Percentiles rank a stretch among this genome's conserved stretches.
These are phyloP conservation scores for Drosophila acutilabella DNA, from an alignment of 2,888 invertebrate species.

Conservation along the genomic window DNA sequence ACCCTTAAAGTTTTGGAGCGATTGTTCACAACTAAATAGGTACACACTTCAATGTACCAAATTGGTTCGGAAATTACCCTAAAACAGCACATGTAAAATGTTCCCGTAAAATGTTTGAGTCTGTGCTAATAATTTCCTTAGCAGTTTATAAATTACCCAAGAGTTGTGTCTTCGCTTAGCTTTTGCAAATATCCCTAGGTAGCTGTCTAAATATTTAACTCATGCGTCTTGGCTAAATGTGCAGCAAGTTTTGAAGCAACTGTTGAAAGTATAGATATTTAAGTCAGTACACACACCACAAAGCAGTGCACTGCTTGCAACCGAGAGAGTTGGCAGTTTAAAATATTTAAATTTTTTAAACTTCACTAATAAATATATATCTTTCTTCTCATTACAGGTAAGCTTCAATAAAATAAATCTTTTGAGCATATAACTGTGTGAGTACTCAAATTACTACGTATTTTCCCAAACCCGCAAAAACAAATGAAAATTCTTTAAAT, in stretches of 20 bases:
- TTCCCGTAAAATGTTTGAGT: too few relatives aligned
- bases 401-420: slow-evolving; percentile 25
- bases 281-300: not conserved
- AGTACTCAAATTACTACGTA: slow-evolving; percentile 41
- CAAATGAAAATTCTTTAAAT: slow-evolving; percentile 23
- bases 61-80: too few relatives aligned
- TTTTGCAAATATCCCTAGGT: too few relatives aligned
- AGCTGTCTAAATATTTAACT: not conserved
- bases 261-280: not conserved
- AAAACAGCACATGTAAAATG: too few relatives aligned
- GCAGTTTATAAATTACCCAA: not conserved
- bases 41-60: not conserved
- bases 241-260: not conserved
- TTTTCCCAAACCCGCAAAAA: slow-evolving; percentile 21
- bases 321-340: too few relatives aligned
- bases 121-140: not conserved
- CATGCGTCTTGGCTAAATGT: not conserved
- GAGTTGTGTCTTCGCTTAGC: too few relatives aligned
- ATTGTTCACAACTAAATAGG: not conserved
- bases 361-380: slow-evolving; percentile 2
- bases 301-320: slow-evolving; percentile 14
- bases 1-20: not conserved
- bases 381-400: slow-evolving; percentile 52
- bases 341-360: not conserved
- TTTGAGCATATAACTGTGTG: slow-evolving; percentile 26